Base-by-base conservation (phyloP, 2,113 vertebrate genomes). In the Orcinus orca region DNA sequence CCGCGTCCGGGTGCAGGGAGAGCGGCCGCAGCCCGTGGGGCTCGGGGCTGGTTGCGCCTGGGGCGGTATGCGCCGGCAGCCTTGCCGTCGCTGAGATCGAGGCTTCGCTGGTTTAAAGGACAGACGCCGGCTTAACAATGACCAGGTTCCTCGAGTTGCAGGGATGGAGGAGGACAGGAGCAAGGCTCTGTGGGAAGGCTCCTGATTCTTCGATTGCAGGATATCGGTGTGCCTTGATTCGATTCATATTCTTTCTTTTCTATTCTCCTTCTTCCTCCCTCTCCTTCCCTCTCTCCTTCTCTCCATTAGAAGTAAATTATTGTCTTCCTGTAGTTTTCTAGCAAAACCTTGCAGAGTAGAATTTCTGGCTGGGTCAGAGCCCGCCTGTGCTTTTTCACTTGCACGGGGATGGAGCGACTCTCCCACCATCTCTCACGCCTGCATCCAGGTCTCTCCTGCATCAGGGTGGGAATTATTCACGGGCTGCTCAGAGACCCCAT, bases 301-400 rank as follows among this genome's bases (percentile, higher is more conserved):
- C 36, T 88, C 53, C 94, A 81, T 90, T 18, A 0, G 65, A 36
- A 92, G 73, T 96, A 47, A 89, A 68, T 79, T 80, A 36, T 53
- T 50, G 71, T 84, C 97, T 97, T 95, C 94, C 74, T 85, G 63
- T 65, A 38, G 74, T 97, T 98, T 96, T 90, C 90, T 94, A 84
- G 97, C 96, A 96, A 93, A 94, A 76, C 70, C 97, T 84, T 93
- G 79, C 96, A 95, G 90, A 96, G 89, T 96, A 83, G 71, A 76
- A 95, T 97, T 83, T 94, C 74, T 85, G 84, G 92, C 97, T 89
- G 83, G 71, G n/a, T 73, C 7, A 65, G 93, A 94, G 90, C 31
- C n/a, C 3, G 0, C 29, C 70, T 73, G 44, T 38, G 80, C 38
- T 29, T 81, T 50, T 9, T n/a, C 44, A 13, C 53, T 1, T 15